phyloP scores from a whole-genome alignment of 2,113 vertebrate species.

The Tonatia bakeri region DNA sequence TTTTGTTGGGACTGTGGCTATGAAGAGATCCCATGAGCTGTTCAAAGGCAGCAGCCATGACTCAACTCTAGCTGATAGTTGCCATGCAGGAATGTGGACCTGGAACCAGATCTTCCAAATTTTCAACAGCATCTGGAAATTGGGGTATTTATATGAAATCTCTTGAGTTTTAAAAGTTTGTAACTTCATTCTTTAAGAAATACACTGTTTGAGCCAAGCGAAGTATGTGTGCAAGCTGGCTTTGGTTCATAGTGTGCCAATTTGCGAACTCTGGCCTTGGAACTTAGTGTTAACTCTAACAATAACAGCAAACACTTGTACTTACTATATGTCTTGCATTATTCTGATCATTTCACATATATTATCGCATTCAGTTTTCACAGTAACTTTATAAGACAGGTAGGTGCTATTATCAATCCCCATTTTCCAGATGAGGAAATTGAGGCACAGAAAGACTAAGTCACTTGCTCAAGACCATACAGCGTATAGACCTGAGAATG shows the following conservation, averaged over 20 bases:
- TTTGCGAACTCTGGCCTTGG: conserved; percentile 17
- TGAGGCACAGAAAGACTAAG: not conserved
- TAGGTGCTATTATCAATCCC: not conserved
- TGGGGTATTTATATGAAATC: conserved; percentile 17
- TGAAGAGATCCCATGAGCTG: not conserved
- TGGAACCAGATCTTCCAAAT: not conserved
- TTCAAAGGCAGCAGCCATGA: not conserved
- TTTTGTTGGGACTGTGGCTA: not conserved
- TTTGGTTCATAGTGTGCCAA: not conserved
- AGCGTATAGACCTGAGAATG: not conserved
- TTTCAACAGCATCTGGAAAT: conserved; percentile 33
- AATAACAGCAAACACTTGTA: not conserved
- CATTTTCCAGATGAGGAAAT: not conserved
- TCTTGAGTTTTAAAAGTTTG: conserved; percentile 35
- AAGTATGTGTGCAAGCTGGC: not conserved
- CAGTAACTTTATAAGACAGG: not conserved
- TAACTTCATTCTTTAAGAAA: not conserved
- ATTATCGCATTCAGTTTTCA: not conserved
- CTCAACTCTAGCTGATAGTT: not conserved
- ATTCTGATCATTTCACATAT: not conserved
- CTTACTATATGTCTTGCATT: not conserved
- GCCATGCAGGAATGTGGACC: not conserved
- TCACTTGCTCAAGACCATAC: not conserved
- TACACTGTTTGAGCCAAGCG: not conserved
- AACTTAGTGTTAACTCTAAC: not conserved